Conservation (phyloP, 2,113 vertebrate species). For the Forbesichthys papilliferus region DNA sequence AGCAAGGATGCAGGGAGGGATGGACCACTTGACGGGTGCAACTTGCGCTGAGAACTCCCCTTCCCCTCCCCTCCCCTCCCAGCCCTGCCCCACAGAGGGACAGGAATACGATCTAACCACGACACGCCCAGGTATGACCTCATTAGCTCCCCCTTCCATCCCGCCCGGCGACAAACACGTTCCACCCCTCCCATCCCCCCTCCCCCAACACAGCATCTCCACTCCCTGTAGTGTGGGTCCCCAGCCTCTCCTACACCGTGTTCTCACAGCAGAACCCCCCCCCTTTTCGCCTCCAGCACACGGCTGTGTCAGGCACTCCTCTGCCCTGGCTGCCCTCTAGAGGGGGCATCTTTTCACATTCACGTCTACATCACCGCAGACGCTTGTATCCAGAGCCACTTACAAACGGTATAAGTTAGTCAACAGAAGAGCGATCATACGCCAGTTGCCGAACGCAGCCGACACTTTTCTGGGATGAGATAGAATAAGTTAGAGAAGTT, state of each 20-base stretch:
- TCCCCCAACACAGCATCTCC: slow-evolving; percentile 59
- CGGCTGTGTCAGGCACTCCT: slow-evolving; percentile 70
- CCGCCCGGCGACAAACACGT: neutral
- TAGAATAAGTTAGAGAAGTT: slow-evolving; percentile 17
- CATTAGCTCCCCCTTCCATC: slow-evolving; percentile 53
- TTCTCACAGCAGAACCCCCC: slow-evolving; percentile 74
- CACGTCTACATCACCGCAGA: too few relatives aligned
- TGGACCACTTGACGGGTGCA: slow-evolving; percentile 3
- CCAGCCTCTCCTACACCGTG: slow-evolving; percentile 85
- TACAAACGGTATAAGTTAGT: too few relatives aligned
- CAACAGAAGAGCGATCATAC: too few relatives aligned
- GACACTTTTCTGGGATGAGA: slow-evolving; percentile 30
- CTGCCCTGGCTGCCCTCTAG: slow-evolving; percentile 68
- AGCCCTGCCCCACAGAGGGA: slow-evolving; percentile 63
- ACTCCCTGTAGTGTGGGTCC: slow-evolving; percentile 75
- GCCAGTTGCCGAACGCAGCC: too few relatives aligned
- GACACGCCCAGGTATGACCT: slow-evolving; percentile 64
- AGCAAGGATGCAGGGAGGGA: neutral
- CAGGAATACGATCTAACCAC: slow-evolving; percentile 79
- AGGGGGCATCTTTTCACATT: slow-evolving; percentile 27
- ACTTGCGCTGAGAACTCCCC: slow-evolving; percentile 37
- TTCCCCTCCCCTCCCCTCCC: neutral
- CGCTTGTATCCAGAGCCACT: too few relatives aligned
- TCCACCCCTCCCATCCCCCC: neutral
- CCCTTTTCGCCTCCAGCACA: slow-evolving; percentile 54